phyloP scores from a whole-genome alignment of 2,888 invertebrate genomes.

The Andricus quercusramuli region DNA sequence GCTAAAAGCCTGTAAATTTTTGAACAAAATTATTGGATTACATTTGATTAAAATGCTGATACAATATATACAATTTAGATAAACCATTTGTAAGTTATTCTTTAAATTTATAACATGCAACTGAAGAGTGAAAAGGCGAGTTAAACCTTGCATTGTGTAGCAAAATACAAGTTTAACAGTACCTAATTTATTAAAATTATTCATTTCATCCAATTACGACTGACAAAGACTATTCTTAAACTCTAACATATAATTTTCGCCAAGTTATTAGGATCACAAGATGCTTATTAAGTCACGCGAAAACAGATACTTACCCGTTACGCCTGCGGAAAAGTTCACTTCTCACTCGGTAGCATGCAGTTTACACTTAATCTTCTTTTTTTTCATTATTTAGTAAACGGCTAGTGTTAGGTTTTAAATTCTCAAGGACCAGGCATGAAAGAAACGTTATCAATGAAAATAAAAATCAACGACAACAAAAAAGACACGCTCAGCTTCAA shows the following conservation, averaged over 20 bases:
- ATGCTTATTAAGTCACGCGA: constrained; percentile 39
- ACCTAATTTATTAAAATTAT: constrained; percentile 37
- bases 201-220: constrained; percentile 10
- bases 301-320: constrained; percentile 33
- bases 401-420: constrained; percentile 1
- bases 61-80: not conserved
- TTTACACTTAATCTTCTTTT: constrained; percentile 12
- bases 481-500: constrained; percentile 57
- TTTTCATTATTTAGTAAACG: constrained; percentile 1
- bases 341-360: constrained; percentile 34
- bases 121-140: not conserved
- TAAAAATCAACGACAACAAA: constrained; percentile 55
- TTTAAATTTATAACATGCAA: not conserved
- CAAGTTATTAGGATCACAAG: constrained; percentile 30
- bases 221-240: constrained; percentile 8
- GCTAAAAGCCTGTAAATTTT: too few relatives aligned
- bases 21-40: not conserved
- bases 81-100: not conserved
- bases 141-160: not conserved
- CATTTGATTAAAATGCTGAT: not conserved
- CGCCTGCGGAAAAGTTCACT: constrained; percentile 24
- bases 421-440: not conserved
- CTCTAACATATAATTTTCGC: constrained; percentile 27
- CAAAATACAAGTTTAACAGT: constrained; percentile 10
- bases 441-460: constrained; percentile 45